phyloP scores from a whole-genome alignment of 2,113 vertebrate genomes.

The Brienomyrus longianalis region DNA sequence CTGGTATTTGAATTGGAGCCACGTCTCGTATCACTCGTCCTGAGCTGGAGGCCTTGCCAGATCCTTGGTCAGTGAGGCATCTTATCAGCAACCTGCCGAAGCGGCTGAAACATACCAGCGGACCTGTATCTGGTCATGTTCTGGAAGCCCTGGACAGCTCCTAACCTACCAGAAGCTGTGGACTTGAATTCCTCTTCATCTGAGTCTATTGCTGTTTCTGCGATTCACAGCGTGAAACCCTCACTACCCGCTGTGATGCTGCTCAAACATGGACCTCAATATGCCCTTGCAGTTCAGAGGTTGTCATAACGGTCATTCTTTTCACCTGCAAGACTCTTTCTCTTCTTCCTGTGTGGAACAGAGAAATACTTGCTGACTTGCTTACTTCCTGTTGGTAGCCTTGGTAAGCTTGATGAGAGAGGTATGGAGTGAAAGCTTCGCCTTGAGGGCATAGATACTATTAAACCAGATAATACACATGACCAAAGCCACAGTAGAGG shows the following conservation, averaged over 20 bases:
- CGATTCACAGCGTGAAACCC: neutral
- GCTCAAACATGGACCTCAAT: neutral
- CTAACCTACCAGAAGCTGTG: neutral
- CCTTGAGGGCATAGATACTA: neutral
- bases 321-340: neutral
- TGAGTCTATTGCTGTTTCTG: neutral
- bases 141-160: neutral
- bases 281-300: neutral
- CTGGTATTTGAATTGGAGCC: conserved; percentile 29
- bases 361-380: neutral
- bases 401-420: neutral
- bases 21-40: conserved; percentile 34
- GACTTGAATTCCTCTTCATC: neutral
- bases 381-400: neutral
- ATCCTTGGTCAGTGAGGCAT: conserved; percentile 25
- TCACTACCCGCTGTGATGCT: neutral
- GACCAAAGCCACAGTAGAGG: neutral
- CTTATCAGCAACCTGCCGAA: neutral
- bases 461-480: neutral
- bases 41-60: conserved; percentile 35
- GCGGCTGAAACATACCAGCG: neutral
- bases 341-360: neutral
- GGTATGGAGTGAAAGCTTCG: neutral
- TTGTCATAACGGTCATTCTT: neutral
- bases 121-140: neutral